Percentiles rank a stretch among this genome's conserved stretches.
These are phyloP conservation scores for Ecliptopera silaceata DNA, from an alignment of 2,888 invertebrate species.

Conservation along the genomic window DNA sequence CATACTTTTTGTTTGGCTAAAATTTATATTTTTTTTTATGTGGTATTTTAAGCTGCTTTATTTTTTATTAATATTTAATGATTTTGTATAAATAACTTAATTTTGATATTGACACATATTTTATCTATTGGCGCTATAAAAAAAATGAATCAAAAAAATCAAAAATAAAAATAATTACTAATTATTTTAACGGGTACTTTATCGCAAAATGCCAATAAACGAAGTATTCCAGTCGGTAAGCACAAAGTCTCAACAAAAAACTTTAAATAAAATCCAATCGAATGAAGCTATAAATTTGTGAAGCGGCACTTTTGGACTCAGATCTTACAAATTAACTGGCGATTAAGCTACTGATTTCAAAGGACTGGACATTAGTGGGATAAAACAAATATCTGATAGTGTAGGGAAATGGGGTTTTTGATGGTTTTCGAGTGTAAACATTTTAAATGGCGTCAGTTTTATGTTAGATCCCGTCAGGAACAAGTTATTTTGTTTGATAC, in stretches of 20 bases:
- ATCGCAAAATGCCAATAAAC: conserved; percentile 27
- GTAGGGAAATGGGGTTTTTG: conserved; percentile 13
- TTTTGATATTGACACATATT: too few relatives aligned
- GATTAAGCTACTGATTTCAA: conserved; percentile 80
- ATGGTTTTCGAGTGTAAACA: background rate
- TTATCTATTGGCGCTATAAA: too few relatives aligned
- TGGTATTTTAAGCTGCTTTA: too few relatives aligned
- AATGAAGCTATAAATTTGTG: conserved; percentile 78
- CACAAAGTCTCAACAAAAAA: conserved; percentile 50
- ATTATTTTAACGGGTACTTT: conserved; percentile 13
- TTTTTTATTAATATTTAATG: too few relatives aligned
- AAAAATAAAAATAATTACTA: background rate
- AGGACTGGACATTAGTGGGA: conserved; percentile 67
- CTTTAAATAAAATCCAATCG: conserved; percentile 63
- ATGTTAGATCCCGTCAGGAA: too few relatives aligned
- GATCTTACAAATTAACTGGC: conserved; percentile 79
- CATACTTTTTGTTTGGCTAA: too few relatives aligned
- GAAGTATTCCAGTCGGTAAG: conserved; percentile 26
- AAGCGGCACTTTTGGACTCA: conserved; percentile 73
- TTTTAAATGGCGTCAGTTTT: too few relatives aligned
- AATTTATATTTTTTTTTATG: too few relatives aligned
- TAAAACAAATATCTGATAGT: conserved; percentile 68
- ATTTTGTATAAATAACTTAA: too few relatives aligned
- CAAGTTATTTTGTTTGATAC: too few relatives aligned
- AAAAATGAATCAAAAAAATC: too few relatives aligned